Evolutionary conservation across 2,797 vertebrate genomes (phyloP).

Genomic region (Tenualosa thibaudeaui): DNA sequence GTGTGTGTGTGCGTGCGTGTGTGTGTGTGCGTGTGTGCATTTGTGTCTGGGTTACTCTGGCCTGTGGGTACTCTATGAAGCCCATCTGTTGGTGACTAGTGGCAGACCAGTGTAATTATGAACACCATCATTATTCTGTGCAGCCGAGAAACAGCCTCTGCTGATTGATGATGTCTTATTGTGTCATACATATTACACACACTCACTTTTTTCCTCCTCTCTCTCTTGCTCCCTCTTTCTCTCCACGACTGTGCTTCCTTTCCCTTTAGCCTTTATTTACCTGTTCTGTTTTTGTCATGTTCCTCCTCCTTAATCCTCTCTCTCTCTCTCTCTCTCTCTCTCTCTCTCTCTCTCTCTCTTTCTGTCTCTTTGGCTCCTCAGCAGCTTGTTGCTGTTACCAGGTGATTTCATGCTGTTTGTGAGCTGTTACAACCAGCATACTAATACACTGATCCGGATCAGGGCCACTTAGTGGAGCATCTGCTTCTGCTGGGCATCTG

Average conservation of each 20-base stretch:
- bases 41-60: not conserved
- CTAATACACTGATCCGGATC: constrained; percentile 40
- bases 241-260: constrained; percentile 28
- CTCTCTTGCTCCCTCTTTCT: constrained; percentile 16
- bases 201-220: constrained; percentile 38
- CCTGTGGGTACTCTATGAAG: constrained; percentile 8
- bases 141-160: constrained; percentile 32
- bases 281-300: constrained; percentile 35
- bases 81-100: constrained; percentile 33
- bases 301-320: constrained; percentile 33
- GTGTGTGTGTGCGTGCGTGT: not conserved
- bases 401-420: constrained; percentile 41
- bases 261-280: constrained; percentile 26
- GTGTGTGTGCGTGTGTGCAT: not conserved
- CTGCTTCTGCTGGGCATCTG: constrained; percentile 12
- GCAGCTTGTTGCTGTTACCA: constrained; percentile 17
- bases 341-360: constrained; percentile 38
- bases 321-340: constrained; percentile 29
- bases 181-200: constrained; percentile 30
- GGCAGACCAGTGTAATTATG: constrained; percentile 34
- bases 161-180: constrained; percentile 39
- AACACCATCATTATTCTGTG: constrained; percentile 42
- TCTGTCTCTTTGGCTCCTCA: constrained; percentile 7
- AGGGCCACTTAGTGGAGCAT: constrained; percentile 35
- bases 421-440: constrained; percentile 46